A percentile compares a stretch with the other conserved stretches of the same genome.
Evolutionary conservation across 1,140 invertebrate genomes (phyloP).

Genomic region (Diploscapter pachys): DNA sequence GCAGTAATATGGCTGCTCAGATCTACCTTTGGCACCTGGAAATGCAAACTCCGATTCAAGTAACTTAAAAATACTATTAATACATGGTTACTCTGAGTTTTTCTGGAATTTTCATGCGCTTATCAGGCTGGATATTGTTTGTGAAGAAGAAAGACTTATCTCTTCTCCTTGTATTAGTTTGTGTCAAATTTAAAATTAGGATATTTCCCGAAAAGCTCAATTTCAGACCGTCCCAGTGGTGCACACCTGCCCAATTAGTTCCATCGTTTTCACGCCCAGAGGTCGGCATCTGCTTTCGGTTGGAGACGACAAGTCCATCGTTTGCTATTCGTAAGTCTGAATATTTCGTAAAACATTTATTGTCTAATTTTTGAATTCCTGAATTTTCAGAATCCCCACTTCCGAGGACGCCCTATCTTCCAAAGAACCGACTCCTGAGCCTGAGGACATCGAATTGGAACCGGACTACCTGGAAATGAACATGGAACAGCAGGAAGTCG

Average conservation of each 20-base stretch:
- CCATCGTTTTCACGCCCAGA: slow-evolving; percentile 10
- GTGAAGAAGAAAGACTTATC: too few relatives aligned
- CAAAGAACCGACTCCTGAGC: too few relatives aligned
- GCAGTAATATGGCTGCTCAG: slow-evolving; percentile 4
- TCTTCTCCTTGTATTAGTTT: background rate
- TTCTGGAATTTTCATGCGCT: background rate
- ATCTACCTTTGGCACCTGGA: slow-evolving; percentile 20
- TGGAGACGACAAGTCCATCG: slow-evolving; percentile 13
- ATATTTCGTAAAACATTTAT: too few relatives aligned
- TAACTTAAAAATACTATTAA: background rate
- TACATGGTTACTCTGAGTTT: slow-evolving; percentile 1
- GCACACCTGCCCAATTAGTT: background rate
- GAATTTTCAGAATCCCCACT: too few relatives aligned
- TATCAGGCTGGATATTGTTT: too few relatives aligned
- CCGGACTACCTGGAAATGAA: too few relatives aligned
- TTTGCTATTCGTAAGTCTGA: background rate
- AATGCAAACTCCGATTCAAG: slow-evolving; percentile 10
- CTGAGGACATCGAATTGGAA: too few relatives aligned
- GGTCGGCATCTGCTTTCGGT: slow-evolving; percentile 20
- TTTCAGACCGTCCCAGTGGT: background rate
- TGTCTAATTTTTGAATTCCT: too few relatives aligned
- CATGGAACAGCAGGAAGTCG: too few relatives aligned
- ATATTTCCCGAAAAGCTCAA: slow-evolving; percentile 5
- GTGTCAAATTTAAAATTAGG: background rate
- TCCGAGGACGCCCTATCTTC: too few relatives aligned